phyloP scores from a whole-genome alignment of 2,888 invertebrate genomes.

The Chironomus tentans region DNA sequence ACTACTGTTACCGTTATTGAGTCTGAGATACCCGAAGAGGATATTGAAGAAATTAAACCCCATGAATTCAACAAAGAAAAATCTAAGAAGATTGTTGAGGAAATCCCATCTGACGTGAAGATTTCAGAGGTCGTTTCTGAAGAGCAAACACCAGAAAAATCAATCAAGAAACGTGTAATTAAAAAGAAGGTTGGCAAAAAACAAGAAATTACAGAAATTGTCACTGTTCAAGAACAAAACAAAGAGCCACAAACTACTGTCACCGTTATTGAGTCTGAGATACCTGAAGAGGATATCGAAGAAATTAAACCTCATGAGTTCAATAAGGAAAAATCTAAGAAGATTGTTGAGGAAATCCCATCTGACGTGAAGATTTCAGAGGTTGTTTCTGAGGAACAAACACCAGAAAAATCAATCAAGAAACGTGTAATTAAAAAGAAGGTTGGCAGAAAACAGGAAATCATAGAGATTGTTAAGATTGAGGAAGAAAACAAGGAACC shows the following conservation, averaged over 20 bases:
- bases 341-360: conserved; percentile 25
- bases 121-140: conserved; percentile 33
- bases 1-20: conserved; percentile 42
- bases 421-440: conserved; percentile 34
- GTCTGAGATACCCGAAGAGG: conserved; percentile 34
- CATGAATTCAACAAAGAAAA: conserved; percentile 17
- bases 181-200: conserved; percentile 35
- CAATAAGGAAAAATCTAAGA: background rate
- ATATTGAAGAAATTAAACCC: conserved; percentile 29
- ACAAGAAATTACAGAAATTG: conserved; percentile 43
- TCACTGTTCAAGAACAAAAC: conserved; percentile 41
- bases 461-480: conserved; percentile 43
- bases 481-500: conserved; percentile 44
- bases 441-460: conserved; percentile 37
- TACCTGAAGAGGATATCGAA: background rate
- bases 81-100: conserved; percentile 31
- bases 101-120: conserved; percentile 33
- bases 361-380: conserved; percentile 32
- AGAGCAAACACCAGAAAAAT: conserved; percentile 33
- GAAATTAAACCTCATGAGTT: background rate
- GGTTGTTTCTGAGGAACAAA: conserved; percentile 32
- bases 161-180: conserved; percentile 33
- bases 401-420: conserved; percentile 30
- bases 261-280: conserved; percentile 29
- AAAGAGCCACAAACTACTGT: conserved; percentile 38